These are phyloP conservation scores for Listronotus oregonensis DNA, from an alignment of 1,140 invertebrate species.

Conservation along the genomic window DNA sequence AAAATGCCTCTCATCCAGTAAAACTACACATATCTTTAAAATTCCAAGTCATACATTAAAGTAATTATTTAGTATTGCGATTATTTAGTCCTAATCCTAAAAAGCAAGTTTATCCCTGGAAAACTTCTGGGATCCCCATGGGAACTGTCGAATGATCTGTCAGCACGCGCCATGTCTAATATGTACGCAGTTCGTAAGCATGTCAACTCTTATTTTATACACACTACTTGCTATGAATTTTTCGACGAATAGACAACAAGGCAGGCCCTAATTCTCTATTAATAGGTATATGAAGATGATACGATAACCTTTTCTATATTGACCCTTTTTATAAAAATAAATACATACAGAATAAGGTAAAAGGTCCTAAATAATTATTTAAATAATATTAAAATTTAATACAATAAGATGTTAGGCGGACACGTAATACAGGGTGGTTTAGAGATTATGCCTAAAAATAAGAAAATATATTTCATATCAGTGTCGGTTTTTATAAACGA, in stretches of 20 bases:
- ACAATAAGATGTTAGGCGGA: too few species aligned
- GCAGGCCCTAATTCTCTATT: background rate
- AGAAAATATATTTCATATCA: too few species aligned
- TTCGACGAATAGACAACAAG: slow-evolving; percentile 26
- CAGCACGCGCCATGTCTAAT: slow-evolving; percentile 43
- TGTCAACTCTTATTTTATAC: slow-evolving; percentile 47
- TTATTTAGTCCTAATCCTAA: background rate
- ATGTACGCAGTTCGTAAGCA: slow-evolving; percentile 37
- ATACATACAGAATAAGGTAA: too few species aligned
- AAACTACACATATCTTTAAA: too few species aligned
- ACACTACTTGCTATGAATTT: slow-evolving; percentile 8
- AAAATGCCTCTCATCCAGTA: too few species aligned
- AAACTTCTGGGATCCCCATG: slow-evolving; percentile 30
- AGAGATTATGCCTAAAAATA: too few species aligned
- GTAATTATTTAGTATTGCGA: too few species aligned
- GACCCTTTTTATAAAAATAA: too few species aligned
- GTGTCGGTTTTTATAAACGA: too few species aligned
- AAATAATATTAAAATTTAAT: too few species aligned
- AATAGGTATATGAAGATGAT: background rate
- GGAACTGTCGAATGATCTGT: slow-evolving; percentile 44
- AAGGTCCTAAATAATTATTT: too few species aligned
- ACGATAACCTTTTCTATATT: background rate
- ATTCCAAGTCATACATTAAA: background rate
- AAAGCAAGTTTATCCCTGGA: slow-evolving; percentile 19
- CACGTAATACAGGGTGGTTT: too few species aligned